These are phyloP conservation scores for Philaethria dido DNA, from an alignment of 2,888 invertebrate species.

Conservation along the genomic window DNA sequence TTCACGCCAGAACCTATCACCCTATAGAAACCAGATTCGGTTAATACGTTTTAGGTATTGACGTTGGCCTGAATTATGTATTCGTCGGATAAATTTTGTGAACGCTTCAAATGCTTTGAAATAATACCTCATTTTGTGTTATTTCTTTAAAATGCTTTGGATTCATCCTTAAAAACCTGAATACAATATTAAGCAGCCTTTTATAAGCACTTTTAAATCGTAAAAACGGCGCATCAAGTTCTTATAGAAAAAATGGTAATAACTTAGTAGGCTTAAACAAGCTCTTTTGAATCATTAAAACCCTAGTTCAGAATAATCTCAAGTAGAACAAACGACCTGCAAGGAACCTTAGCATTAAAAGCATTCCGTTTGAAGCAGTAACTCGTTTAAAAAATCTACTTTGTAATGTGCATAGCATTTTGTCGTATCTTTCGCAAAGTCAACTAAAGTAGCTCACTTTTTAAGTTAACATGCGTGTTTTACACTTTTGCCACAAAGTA, in stretches of 20 bases:
- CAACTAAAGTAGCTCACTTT: constrained; percentile 27
- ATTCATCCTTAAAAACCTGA: constrained; percentile 10
- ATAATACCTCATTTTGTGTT: neutral
- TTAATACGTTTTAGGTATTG: constrained; percentile 24
- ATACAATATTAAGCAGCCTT: constrained; percentile 20
- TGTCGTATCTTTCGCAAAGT: constrained; percentile 27
- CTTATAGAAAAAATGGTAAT: constrained; percentile 35
- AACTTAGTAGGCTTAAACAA: constrained; percentile 42
- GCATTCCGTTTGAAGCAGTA: constrained; percentile 36
- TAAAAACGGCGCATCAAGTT: constrained; percentile 35
- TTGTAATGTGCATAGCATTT: constrained; percentile 30
- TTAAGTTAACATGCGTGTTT: constrained; percentile 29
- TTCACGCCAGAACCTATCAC: constrained; percentile 36
- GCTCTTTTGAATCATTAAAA: constrained; percentile 43
- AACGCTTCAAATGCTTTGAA: constrained; percentile 4
- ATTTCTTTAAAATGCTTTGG: neutral
- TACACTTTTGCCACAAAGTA: constrained; percentile 28
- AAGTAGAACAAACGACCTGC: constrained; percentile 41
- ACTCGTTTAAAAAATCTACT: constrained; percentile 34
- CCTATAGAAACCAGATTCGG: constrained; percentile 24
- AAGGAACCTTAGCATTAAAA: constrained; percentile 34
- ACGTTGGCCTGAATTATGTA: constrained; percentile 3
- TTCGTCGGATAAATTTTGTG: neutral
- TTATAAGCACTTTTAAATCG: constrained; percentile 32
- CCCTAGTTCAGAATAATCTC: constrained; percentile 39